phyloP scores from a whole-genome alignment of 2,113 vertebrate species.

The Limanda limanda region DNA sequence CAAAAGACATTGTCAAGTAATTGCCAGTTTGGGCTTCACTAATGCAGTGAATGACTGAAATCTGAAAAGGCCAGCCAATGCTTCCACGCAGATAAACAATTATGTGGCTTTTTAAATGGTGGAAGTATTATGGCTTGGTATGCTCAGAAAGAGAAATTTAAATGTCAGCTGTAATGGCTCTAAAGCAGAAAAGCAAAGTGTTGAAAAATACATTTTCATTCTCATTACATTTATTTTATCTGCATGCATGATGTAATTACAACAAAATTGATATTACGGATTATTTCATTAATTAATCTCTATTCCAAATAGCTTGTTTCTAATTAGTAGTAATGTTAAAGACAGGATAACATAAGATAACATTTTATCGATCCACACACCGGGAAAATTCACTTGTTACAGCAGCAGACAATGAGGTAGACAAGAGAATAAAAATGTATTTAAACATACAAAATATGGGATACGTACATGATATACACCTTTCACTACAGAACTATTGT shows the following conservation, averaged over 20 bases:
- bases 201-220: constrained; percentile 22
- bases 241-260: not conserved
- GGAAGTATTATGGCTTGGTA: constrained; percentile 76
- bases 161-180: constrained; percentile 81
- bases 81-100: constrained; percentile 84
- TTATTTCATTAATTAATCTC: not conserved
- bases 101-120: constrained; percentile 80
- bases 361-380: too few species aligned
- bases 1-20: constrained; percentile 80
- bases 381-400: too few species aligned
- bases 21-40: constrained; percentile 83
- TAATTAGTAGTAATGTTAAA: not conserved
- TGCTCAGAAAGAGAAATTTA: constrained; percentile 76
- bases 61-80: constrained; percentile 82
- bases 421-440: too few species aligned
- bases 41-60: constrained; percentile 81
- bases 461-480: too few species aligned
- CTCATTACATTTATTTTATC: constrained; percentile 5
- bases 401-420: too few species aligned
- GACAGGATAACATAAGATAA: too few species aligned
- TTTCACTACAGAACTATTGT: too few species aligned
- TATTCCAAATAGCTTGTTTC: not conserved
- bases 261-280: not conserved
- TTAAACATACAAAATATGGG: too few species aligned
- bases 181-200: constrained; percentile 60